phyloP scores from a whole-genome alignment of 2,888 invertebrate genomes.

The Temnothorax unifasciatus region DNA sequence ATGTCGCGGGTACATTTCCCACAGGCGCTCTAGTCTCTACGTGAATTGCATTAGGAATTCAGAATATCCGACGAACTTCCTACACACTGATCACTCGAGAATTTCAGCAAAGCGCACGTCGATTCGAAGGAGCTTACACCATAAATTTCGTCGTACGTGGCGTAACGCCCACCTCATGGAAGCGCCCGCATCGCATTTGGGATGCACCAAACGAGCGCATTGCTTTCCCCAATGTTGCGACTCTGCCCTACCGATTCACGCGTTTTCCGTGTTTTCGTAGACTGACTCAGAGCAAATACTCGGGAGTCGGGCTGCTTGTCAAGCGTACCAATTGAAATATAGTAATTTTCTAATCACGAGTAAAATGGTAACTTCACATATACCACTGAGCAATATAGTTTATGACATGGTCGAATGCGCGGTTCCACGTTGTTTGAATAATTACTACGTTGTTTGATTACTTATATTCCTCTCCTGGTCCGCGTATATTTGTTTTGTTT shows the following conservation, averaged over 20 bases:
- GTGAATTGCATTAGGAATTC: slow-evolving; percentile 79
- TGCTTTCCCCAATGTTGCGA: slow-evolving; percentile 47
- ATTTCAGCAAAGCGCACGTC: slow-evolving; percentile 77
- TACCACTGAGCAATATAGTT: neutral
- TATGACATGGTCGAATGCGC: neutral
- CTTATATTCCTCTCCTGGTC: neutral
- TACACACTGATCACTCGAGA: slow-evolving; percentile 78
- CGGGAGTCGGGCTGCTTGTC: neutral
- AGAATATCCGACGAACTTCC: slow-evolving; percentile 78
- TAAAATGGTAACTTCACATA: neutral
- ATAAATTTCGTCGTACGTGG: slow-evolving; percentile 75
- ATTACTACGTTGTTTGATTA: neutral
- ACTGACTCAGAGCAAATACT: neutral
- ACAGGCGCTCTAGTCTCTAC: slow-evolving; percentile 76
- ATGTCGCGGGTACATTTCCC: slow-evolving; percentile 73
- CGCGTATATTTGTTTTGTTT: slow-evolving; percentile 9
- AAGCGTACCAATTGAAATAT: slow-evolving; percentile 1
- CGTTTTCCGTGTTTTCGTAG: slow-evolving; percentile 49
- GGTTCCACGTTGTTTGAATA: neutral
- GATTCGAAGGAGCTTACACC: slow-evolving; percentile 78
- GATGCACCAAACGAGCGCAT: slow-evolving; percentile 68
- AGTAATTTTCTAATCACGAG: slow-evolving; percentile 16
- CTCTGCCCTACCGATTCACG: slow-evolving; percentile 36
- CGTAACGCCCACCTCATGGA: slow-evolving; percentile 68
- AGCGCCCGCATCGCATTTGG: slow-evolving; percentile 68